phyloP scores from a whole-genome alignment of 2,797 vertebrate genomes.

The Neopelma chrysocephalum region DNA sequence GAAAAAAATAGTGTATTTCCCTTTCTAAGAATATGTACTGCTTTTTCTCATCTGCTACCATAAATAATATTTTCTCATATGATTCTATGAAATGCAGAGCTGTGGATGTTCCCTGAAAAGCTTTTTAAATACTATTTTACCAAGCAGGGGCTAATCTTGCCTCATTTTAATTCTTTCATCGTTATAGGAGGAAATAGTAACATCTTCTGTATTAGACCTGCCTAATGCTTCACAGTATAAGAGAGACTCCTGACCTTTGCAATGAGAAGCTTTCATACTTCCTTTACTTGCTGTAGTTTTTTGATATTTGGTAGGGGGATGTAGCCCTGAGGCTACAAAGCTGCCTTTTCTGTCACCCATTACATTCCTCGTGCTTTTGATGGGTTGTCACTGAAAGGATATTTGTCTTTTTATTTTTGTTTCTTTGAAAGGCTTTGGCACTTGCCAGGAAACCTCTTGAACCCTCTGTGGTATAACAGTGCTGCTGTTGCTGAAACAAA shows the following conservation, averaged over 20 bases:
- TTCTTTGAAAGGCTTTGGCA: not conserved
- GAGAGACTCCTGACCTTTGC: not conserved
- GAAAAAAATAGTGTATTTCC: not conserved
- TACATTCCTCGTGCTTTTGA: not conserved
- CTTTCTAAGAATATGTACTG: not conserved
- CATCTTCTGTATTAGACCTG: not conserved
- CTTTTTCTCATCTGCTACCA: not conserved
- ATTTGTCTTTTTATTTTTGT: not conserved
- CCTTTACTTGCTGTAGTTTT: not conserved
- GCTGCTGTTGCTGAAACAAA: not conserved
- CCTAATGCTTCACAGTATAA: not conserved
- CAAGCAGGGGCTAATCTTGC: not conserved
- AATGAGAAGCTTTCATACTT: not conserved
- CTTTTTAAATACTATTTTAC: not conserved
- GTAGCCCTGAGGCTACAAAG: not conserved
- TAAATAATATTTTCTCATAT: not conserved
- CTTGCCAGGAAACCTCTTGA: not conserved
- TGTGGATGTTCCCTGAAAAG: not conserved
- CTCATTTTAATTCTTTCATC: not conserved
- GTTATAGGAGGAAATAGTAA: not conserved
- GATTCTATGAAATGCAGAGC: not conserved
- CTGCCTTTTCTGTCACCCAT: not conserved
- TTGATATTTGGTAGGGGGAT: not conserved
- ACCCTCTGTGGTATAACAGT: not conserved
- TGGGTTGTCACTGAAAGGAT: not conserved